Evolutionary conservation across 1,140 invertebrate genomes (phyloP), one percentile per base, ranked within the genome.

Genomic region (Pachyrhynchus sulphureomaculatus): DNA sequence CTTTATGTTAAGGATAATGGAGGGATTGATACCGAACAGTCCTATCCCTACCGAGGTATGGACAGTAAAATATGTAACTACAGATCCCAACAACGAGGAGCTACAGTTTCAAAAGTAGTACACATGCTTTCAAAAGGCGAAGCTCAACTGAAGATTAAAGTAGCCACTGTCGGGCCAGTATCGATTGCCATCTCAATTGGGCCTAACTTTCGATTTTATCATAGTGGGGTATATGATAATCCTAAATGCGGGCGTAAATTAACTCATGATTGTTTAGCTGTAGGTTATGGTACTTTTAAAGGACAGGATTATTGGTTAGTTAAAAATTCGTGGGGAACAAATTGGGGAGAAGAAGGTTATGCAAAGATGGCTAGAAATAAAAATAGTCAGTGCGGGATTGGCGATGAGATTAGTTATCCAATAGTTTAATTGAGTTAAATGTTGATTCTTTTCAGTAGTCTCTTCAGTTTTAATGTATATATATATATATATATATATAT

Each of bases 201-300:
- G n/a, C 85, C 86, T 45, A 72, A 80, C 15, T 90, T 94, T 79
- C 88, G 90, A 67, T 80, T 88, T 63, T 92, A 92, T 72, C 6
- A 4, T 2, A 18, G 41, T n/a, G 41, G 41, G 2, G n/a, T 44
- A 8, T 44, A 21, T 21, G 23, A 44, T 21, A 18, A 44, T 44
- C 41, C 41, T 8, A 44, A 18, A 44, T 44, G 41, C 12, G 20
- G 41, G 8, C 18, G 6, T 4, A 21, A 2, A 8, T 10, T 96
- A 6, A 91, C 96, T 76, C 94, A 96, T 73, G 94, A 91, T 64
- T 95, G 94, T 2, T 73, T 93, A 2, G 82, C 85, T 52, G 89
- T 95, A 47, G 92, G 92, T 32, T 95, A 93, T 76, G 92, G 91
- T 20, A 84, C 83, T 4, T 65, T 78, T 21, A 64, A 70, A 29